Evolutionary conservation across 2,888 invertebrate genomes (phyloP).

Genomic region (Erebia palarica): DNA sequence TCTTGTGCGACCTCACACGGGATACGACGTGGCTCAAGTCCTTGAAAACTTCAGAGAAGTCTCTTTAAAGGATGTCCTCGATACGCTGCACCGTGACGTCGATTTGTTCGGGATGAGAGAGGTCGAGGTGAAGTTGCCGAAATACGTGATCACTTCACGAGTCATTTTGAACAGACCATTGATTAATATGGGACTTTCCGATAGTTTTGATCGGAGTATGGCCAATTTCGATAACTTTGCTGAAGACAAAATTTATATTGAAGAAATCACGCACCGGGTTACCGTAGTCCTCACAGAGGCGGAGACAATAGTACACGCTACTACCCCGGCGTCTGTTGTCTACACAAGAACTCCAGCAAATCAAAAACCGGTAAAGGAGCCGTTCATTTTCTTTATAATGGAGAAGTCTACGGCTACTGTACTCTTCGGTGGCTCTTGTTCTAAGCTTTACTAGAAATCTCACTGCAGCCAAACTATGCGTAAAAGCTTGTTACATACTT

Average conservation of each 20-base stretch:
- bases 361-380: not conserved
- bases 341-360: not conserved
- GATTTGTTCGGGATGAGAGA: slow-evolving; percentile 80
- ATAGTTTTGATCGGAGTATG: slow-evolving; percentile 78
- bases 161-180: slow-evolving; percentile 82
- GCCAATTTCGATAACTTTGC: slow-evolving; percentile 7
- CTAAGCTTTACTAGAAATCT: not conserved
- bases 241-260: slow-evolving; percentile 3
- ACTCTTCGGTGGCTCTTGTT: slow-evolving; percentile 4
- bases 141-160: slow-evolving; percentile 39
- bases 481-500: too few species aligned
- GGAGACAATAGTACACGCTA: not conserved
- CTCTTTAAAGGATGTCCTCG: slow-evolving; percentile 75
- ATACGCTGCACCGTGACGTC: slow-evolving; percentile 70
- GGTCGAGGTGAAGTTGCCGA: slow-evolving; percentile 84
- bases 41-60: slow-evolving; percentile 75
- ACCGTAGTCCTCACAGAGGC: not conserved
- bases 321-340: not conserved
- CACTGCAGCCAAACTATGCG: too few species aligned
- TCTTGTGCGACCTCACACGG: slow-evolving; percentile 83
- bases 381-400: slow-evolving; percentile 8
- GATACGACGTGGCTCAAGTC: slow-evolving; percentile 72
- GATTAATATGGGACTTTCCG: slow-evolving; percentile 85
- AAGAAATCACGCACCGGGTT: not conserved
- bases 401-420: slow-evolving; percentile 10